Evolutionary conservation across 2,888 invertebrate species (phyloP).

Genomic region (Panopea generosa): DNA sequence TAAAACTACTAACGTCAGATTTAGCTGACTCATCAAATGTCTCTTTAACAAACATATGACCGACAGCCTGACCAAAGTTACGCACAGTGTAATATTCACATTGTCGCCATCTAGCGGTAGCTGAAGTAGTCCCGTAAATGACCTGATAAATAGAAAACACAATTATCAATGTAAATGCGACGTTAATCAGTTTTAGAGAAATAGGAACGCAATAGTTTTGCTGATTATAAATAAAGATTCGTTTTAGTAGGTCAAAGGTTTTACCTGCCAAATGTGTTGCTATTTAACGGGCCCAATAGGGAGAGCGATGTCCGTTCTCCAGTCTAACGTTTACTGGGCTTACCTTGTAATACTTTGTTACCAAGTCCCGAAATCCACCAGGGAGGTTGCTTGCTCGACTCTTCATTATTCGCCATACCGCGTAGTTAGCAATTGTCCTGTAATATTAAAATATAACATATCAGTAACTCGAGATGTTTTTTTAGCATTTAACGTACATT

Average conservation of each 20-base stretch:
- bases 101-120: conserved; percentile 94
- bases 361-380: conserved; percentile 93
- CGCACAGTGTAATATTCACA: conserved; percentile 95
- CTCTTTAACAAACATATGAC: conserved; percentile 93
- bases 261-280: too few relatives aligned
- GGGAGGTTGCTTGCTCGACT: conserved; percentile 94
- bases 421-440: conserved; percentile 90
- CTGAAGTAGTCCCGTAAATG: conserved; percentile 82
- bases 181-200: too few relatives aligned
- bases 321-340: too few relatives aligned
- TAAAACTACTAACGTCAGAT: conserved; percentile 90
- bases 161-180: too few relatives aligned
- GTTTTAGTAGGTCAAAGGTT: too few relatives aligned
- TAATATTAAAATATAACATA: conserved; percentile 10
- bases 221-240: too few relatives aligned
- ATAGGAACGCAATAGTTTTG: too few relatives aligned
- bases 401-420: conserved; percentile 91
- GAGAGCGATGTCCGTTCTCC: too few relatives aligned
- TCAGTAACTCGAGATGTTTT: too few relatives aligned
- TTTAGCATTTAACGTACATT: neutral
- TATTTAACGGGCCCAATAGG: too few relatives aligned
- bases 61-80: conserved; percentile 95
- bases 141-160: conserved; percentile 71
- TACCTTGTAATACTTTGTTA: conserved; percentile 89
- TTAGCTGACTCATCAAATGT: conserved; percentile 95